phyloP scores from a whole-genome alignment of 2,797 vertebrate species.

The Pteropus rufus region DNA sequence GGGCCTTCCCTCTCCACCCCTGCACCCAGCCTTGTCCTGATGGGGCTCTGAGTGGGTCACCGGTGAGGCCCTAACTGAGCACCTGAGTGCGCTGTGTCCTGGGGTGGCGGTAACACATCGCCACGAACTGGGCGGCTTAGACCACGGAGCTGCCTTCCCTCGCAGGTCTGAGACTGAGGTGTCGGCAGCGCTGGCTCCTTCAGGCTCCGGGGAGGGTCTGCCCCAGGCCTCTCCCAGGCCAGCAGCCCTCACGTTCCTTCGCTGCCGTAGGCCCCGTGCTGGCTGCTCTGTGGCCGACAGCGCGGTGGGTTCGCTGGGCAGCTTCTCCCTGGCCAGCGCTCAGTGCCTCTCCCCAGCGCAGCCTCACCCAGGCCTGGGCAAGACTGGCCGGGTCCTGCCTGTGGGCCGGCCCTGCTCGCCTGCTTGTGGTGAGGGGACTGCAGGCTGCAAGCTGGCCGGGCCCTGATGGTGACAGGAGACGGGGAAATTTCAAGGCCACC shows the following conservation, averaged over 20 bases:
- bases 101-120: neutral
- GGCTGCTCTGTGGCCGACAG: neutral
- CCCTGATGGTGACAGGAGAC: neutral
- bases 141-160: neutral
- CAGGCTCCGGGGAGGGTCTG: neutral
- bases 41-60: neutral
- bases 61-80: neutral
- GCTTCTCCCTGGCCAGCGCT: neutral
- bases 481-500: neutral
- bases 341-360: neutral
- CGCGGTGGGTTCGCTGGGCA: rapidly evolving
- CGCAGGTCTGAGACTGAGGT: neutral
- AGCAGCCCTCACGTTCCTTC: rapidly evolving
- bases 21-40: rapidly evolving
- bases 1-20: neutral
- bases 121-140: neutral
- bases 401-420: neutral
- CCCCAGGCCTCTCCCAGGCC: neutral
- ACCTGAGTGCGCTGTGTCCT: neutral
- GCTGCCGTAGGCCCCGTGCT: neutral
- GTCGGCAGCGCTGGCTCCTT: neutral
- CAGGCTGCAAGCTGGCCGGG: too few relatives aligned
- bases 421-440: neutral
- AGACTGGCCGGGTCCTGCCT: rapidly evolving
- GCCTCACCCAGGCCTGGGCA: too few relatives aligned